A percentile compares a stretch with the other conserved stretches of the same genome.
These are phyloP conservation scores for Nymphicus hollandicus DNA, from an alignment of 2,113 vertebrate genomes.

Conservation along the genomic window DNA sequence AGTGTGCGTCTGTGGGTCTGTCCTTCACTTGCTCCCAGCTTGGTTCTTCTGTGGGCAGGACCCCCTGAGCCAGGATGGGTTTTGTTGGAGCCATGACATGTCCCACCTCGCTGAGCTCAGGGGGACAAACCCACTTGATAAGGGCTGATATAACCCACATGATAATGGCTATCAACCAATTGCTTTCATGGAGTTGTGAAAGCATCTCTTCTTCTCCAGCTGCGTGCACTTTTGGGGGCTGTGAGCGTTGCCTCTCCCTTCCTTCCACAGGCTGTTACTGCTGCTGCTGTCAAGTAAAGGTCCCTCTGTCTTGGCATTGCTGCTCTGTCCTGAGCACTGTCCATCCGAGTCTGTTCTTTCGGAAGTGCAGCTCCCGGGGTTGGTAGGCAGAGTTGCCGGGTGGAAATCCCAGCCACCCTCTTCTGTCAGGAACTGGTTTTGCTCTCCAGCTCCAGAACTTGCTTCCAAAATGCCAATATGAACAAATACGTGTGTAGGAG, in stretches of 20 bases:
- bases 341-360: neutral
- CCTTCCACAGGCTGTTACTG: neutral
- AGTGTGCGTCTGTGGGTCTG: neutral
- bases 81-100: neutral
- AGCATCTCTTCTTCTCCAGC: neutral
- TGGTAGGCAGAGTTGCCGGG: neutral
- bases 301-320: neutral
- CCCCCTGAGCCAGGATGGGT: neutral
- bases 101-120: neutral
- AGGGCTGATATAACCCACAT: neutral
- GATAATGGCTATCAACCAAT: neutral
- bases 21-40: neutral
- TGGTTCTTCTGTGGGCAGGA: neutral
- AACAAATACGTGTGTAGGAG: accelerated
- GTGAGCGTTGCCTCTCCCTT: neutral
- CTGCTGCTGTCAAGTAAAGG: constrained; percentile 8
- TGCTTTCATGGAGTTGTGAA: neutral
- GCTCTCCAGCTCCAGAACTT: neutral
- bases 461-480: neutral
- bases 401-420: neutral
- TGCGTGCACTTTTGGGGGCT: constrained; percentile 10
- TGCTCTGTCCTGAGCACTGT: neutral
- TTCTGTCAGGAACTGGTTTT: neutral
- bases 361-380: neutral
- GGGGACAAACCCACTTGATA: neutral